phyloP scores from a whole-genome alignment of 2,113 vertebrate species.

The Synodontis membranacea region DNA sequence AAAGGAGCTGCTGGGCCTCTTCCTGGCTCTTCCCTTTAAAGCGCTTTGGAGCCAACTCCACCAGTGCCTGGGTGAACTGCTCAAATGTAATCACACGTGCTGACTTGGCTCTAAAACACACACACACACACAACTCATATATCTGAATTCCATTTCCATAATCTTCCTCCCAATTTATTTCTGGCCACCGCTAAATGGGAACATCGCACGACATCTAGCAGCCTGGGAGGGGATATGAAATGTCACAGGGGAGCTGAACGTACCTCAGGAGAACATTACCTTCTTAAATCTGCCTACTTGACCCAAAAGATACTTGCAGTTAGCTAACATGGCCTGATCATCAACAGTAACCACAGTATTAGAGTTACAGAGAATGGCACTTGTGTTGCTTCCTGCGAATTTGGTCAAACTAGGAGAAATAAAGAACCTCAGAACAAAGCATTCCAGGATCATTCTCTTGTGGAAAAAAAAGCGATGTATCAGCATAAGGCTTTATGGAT shows the following conservation, averaged over 20 bases:
- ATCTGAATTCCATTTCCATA: background rate
- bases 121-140: conserved; percentile 14
- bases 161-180: background rate
- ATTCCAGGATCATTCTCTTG: background rate
- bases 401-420: background rate
- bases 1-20: conserved; percentile 76
- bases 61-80: conserved; percentile 82
- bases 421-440: background rate
- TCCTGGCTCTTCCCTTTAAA: conserved; percentile 79
- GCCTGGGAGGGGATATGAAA: background rate
- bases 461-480: background rate
- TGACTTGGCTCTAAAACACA: conserved; percentile 75
- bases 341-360: background rate
- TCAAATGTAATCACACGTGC: conserved; percentile 80
- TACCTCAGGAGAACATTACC: background rate
- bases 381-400: background rate
- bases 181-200: background rate
- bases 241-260: background rate
- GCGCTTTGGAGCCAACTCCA: conserved; percentile 78
- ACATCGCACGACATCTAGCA: background rate
- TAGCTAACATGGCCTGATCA: background rate
- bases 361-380: background rate
- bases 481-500: background rate
- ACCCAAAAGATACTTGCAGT: background rate
- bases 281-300: background rate